Conservation (phyloP, 2,797 vertebrate genomes). For the Orestias chungarensis region DNA sequence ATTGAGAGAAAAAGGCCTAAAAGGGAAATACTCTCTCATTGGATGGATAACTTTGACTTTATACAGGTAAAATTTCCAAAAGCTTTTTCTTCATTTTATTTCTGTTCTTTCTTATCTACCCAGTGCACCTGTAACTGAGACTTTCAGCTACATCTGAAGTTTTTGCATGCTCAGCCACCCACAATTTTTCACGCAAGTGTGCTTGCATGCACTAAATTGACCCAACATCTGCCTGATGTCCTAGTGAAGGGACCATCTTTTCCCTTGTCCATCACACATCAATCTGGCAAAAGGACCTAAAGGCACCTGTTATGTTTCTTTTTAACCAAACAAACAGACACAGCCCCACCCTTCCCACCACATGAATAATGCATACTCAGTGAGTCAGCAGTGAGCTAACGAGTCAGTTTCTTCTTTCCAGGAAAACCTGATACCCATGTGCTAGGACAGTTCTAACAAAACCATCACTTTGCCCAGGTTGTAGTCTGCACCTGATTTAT, state of each 20-base stretch:
- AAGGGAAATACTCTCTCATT: neutral
- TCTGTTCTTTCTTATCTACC: constrained; percentile 7
- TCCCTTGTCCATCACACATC: constrained; percentile 58
- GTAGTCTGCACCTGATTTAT: constrained; percentile 72
- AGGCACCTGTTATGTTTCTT: constrained; percentile 62
- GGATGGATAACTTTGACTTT: neutral
- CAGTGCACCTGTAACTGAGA: constrained; percentile 2
- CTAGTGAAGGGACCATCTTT: constrained; percentile 66
- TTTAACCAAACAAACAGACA: constrained; percentile 18
- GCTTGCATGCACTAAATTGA: constrained; percentile 60
- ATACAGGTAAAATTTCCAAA: neutral
- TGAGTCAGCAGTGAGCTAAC: constrained; percentile 73
- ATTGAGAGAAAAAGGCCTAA: neutral
- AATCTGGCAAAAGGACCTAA: constrained; percentile 61
- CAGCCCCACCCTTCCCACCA: constrained; percentile 45
- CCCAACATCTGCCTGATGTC: constrained; percentile 75
- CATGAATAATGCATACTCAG: constrained; percentile 82
- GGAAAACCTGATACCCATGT: constrained; percentile 64
- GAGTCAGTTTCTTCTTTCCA: constrained; percentile 72
- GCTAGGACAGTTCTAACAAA: constrained; percentile 59
- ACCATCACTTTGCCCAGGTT: constrained; percentile 58
- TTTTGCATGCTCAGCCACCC: constrained; percentile 45
- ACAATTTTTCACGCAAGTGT: constrained; percentile 34
- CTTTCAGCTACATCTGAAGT: constrained; percentile 7
- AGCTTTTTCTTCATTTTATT: constrained; percentile 1